Evolutionary conservation across 2,113 vertebrate genomes (phyloP).

Genomic region (Bufo gargarizans): DNA sequence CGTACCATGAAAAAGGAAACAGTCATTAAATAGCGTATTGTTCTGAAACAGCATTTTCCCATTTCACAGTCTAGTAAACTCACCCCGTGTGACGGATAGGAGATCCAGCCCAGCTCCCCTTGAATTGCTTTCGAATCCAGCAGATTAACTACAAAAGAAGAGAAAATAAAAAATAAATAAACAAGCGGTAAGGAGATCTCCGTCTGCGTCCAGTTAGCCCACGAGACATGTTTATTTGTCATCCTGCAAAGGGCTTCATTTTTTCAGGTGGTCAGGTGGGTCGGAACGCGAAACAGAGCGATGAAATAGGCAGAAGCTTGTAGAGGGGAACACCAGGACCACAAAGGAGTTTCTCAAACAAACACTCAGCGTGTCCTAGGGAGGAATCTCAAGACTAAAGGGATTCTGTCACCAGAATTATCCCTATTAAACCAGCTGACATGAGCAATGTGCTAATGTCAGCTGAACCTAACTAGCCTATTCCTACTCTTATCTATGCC

Average conservation of each 20-base stretch:
- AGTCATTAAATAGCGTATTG: conserved; percentile 65
- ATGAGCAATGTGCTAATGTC: no score
- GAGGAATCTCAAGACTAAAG: conserved; percentile 13
- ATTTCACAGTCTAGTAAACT: conserved; percentile 75
- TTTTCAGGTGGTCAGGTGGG: conserved; percentile 72
- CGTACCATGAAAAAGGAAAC: conserved; percentile 62
- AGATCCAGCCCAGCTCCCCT: conserved; percentile 98
- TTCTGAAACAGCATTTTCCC: conserved; percentile 61
- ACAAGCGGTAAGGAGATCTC: conserved; percentile 69
- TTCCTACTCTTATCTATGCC: no score
- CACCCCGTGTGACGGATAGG: conserved; percentile 95
- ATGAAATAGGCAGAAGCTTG: conserved; percentile 50
- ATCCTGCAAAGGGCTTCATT: conserved; percentile 68
- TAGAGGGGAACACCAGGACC: conserved; percentile 59
- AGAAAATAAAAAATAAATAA: conserved; percentile 69
- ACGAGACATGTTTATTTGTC: conserved; percentile 65
- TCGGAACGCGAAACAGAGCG: conserved; percentile 64
- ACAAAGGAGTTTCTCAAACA: conserved; percentile 63
- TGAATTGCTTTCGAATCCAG: conserved; percentile 98
- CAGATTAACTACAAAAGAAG: conserved; percentile 88
- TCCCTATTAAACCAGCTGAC: conserved; percentile 53
- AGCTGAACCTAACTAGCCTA: no score
- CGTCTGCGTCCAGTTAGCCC: conserved; percentile 70
- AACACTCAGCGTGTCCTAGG: conserved; percentile 62
- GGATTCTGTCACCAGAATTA: no score